A percentile compares a stretch with the other conserved stretches of the same genome.
These are phyloP conservation scores for Stichopus chloronotus DNA, from an alignment of 35 echinoderm and acorn worm genomes.

Conservation along the genomic window DNA sequence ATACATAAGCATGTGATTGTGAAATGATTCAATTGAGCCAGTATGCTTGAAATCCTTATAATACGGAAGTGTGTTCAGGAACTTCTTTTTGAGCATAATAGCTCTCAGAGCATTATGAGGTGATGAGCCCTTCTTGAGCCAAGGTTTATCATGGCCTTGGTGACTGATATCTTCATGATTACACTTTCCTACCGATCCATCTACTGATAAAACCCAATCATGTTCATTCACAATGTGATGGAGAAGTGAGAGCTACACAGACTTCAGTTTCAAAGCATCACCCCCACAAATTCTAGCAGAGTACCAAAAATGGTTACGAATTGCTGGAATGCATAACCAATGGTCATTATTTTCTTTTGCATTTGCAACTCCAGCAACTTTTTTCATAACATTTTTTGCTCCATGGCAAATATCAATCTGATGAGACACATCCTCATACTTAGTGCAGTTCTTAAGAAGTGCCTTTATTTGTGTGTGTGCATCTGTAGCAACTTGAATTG, in stretches of 20 bases:
- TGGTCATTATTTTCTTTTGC: conserved; percentile 59
- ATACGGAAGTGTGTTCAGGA: conserved; percentile 53
- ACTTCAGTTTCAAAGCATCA: conserved; percentile 17
- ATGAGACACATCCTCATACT: conserved; percentile 47
- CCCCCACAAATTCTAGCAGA: conserved; percentile 19
- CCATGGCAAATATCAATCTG: conserved; percentile 69
- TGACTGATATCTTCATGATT: conserved; percentile 12
- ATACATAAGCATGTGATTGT: conserved; percentile 64
- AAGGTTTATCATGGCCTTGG: neutral
- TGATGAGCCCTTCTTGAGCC: neutral
- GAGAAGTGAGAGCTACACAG: conserved; percentile 17
- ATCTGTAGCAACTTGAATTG: conserved; percentile 44
- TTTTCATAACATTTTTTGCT: conserved; percentile 57
- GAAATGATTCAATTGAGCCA: conserved; percentile 62
- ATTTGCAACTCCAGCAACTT: conserved; percentile 41
- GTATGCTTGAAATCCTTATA: conserved; percentile 59
- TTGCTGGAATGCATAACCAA: conserved; percentile 55
- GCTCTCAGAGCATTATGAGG: conserved; percentile 37
- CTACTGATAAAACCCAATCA: conserved; percentile 30
- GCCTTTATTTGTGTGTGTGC: conserved; percentile 36
- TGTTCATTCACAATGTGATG: conserved; percentile 65
- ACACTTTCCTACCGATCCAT: conserved; percentile 56
- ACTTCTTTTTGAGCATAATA: conserved; percentile 7
- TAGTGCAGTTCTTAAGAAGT: conserved; percentile 34
- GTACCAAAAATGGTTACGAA: conserved; percentile 71